phyloP scores from a whole-genome alignment of 2,113 vertebrate genomes.

The Mugil cephalus region DNA sequence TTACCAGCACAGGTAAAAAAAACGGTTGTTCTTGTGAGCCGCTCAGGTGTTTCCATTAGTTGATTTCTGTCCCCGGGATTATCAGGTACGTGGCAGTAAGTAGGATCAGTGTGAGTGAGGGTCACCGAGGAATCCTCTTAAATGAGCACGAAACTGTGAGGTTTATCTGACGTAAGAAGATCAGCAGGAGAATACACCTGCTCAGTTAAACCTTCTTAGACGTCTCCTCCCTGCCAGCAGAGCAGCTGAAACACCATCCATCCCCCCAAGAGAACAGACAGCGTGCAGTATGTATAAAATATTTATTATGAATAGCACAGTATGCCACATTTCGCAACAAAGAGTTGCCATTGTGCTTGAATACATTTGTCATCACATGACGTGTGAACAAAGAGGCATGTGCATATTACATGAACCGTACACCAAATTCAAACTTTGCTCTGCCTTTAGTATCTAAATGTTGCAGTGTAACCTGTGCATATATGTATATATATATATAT shows the following conservation, averaged over 20 bases:
- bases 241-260: slow-evolving; percentile 7
- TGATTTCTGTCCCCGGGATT: slow-evolving; percentile 66
- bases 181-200: slow-evolving; percentile 66
- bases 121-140: slow-evolving; percentile 76
- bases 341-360: slow-evolving; percentile 93
- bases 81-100: slow-evolving; percentile 62
- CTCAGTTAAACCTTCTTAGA: slow-evolving; percentile 66
- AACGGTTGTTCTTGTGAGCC: slow-evolving; percentile 29
- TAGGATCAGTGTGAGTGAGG: slow-evolving; percentile 58
- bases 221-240: slow-evolving; percentile 18
- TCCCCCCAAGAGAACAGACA: slow-evolving; percentile 20
- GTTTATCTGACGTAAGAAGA: slow-evolving; percentile 69
- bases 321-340: slow-evolving; percentile 93
- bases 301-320: slow-evolving; percentile 93
- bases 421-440: slow-evolving; percentile 41
- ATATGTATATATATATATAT: slow-evolving; percentile 21
- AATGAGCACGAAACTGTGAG: slow-evolving; percentile 59
- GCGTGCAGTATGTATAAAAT: slow-evolving; percentile 90
- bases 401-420: slow-evolving; percentile 76
- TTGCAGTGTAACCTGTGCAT: slow-evolving; percentile 80
- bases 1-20: neutral
- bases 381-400: slow-evolving; percentile 79
- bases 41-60: slow-evolving; percentile 60
- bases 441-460: slow-evolving; percentile 71
- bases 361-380: slow-evolving; percentile 89